Base-by-base conservation (phyloP, 2,888 invertebrate genomes). In the Ecdyonurus torrentis region DNA sequence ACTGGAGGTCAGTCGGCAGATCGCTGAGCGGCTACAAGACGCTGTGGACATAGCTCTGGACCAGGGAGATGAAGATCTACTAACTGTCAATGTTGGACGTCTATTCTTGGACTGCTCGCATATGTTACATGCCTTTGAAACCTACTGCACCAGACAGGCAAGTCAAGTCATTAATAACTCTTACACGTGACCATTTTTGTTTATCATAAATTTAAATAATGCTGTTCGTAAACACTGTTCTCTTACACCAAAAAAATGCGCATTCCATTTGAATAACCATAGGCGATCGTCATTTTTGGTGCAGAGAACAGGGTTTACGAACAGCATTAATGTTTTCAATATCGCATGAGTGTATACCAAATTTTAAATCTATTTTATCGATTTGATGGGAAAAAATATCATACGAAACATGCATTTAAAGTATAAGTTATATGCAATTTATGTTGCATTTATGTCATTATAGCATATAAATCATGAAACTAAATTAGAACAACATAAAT, bases 91-190 rank as follows among this genome's bases (percentile, higher is more conserved):
- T 74, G 88, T 95, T 67, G 96, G 95, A 1, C 88, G 88, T 75
- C 83, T 94, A 69, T 88, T 97, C 73, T 77, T 94, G 68, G 92
- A 95, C 72, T 91, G 92, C 25, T 87, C 90, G 64, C 58, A 58
- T 7, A 94, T 96, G 94, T 79, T 97, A 69, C 88, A 91, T 71
- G 92, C 92, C 52, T 97, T 96, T 74, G 94, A 95, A 76, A 90
- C 88, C 62, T 97, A 96, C 74, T 96, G 96, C 74, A 89, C 95
- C 50, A 84, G 93, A 68, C 95, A 81, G 76, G 79, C 78, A 69
- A 67, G 70, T 37, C 23, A 18, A 7, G 7, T n/a, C 24, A 10
- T 1, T 25, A 23, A 15, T 52, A 60, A 58, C 20, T 15, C 58
- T 19, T 58, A 15, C 19, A 58, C 15, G 20, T 58, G 58, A 58